Base-by-base conservation (phyloP, 1,140 invertebrate species). In the Lycorma delicatula region DNA sequence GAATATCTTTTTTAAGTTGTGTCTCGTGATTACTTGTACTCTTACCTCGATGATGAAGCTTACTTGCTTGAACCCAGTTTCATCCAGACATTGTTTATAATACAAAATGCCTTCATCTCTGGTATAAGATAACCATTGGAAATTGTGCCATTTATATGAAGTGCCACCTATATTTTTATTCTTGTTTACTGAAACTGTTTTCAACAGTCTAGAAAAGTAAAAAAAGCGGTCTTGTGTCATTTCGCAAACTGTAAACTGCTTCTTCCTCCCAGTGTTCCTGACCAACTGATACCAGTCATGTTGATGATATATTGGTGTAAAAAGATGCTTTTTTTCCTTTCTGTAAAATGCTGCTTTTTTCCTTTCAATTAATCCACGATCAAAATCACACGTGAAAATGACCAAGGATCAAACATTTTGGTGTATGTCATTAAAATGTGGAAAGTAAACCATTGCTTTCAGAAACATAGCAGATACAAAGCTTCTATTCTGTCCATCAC, bases 401-500 rank as follows among this genome's bases (percentile, higher is more conserved):
- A 20, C 41, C 41, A 4, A 3, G 1, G 11, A 44, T 22, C 11
- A 44, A 3, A 44, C 18, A 44, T 18, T 44, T 20, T 44, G 41
- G 41, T 44, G 6, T 5, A 44, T 44, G 2, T 16, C 23, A 11
- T 44, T 2, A 6, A 44, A 7, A 11, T 44, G 41, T 18, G n/a
- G 5, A 16, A 11, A 11, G 6, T 51, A 25, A 34, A 11, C 64
- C n/a, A n/a, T 47, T 9, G 41, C 18, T 16, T 38, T 44, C 12
- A 63, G 52, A 44, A 65, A 67, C 65, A 67, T 67, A 16, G 57
- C 56, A 46, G 54, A 25, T 18, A 69, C 46, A 50, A 54, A 58
- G 54, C 70, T 71, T 60, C 69, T 71, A 58, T 70, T 72, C 59
- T 71, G 71, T 3, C 69, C 66, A 13, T 22, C 50, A 18, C 70